A percentile compares a stretch with the other conserved stretches of the same genome.
Evolutionary conservation across 2,888 invertebrate genomes (phyloP).

Genomic region (Chalcis sispes): DNA sequence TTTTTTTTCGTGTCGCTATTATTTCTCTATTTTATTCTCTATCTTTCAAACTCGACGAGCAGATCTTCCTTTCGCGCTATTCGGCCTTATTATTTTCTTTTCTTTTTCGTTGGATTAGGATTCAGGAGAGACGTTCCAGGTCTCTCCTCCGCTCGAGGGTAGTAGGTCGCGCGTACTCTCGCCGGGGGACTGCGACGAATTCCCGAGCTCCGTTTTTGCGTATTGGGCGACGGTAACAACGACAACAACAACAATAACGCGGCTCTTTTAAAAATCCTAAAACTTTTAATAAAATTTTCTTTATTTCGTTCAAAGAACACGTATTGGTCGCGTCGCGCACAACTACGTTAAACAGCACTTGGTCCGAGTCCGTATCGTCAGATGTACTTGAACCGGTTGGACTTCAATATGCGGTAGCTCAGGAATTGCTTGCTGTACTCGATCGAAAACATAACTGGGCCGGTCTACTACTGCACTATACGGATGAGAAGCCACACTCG

Average conservation of each 20-base stretch:
- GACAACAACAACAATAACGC: too few relatives aligned
- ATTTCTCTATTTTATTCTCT: slow-evolving; percentile 2
- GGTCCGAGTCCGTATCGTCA: slow-evolving; percentile 76
- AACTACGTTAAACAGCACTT: slow-evolving; percentile 65
- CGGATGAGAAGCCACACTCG: slow-evolving; percentile 40
- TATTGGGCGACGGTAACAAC: too few relatives aligned
- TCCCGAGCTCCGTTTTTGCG: slow-evolving; percentile 38
- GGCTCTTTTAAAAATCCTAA: too few relatives aligned
- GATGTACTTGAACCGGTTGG: slow-evolving; percentile 76
- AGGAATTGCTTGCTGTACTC: slow-evolving; percentile 76
- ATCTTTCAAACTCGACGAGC: not conserved
- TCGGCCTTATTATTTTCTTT: too few relatives aligned
- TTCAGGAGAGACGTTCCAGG: slow-evolving; percentile 74
- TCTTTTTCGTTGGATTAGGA: not conserved
- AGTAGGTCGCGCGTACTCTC: not conserved
- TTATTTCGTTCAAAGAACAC: too few relatives aligned
- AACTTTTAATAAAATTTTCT: too few relatives aligned
- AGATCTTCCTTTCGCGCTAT: not conserved
- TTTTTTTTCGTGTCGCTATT: slow-evolving; percentile 6
- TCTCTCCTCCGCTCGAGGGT: slow-evolving; percentile 63
- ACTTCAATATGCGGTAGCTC: slow-evolving; percentile 76
- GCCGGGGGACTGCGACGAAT: not conserved
- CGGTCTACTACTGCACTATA: slow-evolving; percentile 54
- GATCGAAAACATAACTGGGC: slow-evolving; percentile 75
- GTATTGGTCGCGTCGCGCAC: too few relatives aligned